A percentile compares a stretch with the other conserved stretches of the same genome.
Conservation (phyloP, 2,113 vertebrate species). For the Okapia johnstoni region DNA sequence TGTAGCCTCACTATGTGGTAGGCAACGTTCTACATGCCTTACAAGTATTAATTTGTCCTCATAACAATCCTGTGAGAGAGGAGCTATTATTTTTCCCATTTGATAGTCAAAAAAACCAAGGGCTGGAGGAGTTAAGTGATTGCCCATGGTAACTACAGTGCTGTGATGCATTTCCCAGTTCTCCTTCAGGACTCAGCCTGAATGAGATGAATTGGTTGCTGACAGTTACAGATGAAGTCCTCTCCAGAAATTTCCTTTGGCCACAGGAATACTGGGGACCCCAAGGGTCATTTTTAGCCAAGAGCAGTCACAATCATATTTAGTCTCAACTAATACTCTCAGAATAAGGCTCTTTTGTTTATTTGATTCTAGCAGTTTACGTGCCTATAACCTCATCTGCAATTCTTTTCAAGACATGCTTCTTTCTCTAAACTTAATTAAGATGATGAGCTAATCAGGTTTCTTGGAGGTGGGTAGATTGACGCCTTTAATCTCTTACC, state of each 20-base stretch:
- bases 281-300: not conserved
- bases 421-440: constrained; percentile 18
- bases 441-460: not conserved
- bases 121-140: not conserved
- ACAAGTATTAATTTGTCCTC: not conserved
- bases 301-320: not conserved
- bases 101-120: not conserved
- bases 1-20: not conserved
- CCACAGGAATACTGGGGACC: not conserved
- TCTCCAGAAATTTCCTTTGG: not conserved
- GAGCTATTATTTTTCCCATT: not conserved
- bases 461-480: not conserved
- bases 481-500: not conserved
- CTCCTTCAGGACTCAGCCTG: not conserved
- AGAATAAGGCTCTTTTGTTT: not conserved
- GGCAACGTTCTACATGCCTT: not conserved
- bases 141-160: not conserved
- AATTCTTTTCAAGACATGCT: not conserved
- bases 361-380: not conserved
- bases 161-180: not conserved
- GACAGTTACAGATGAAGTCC: not conserved
- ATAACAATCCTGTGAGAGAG: not conserved
- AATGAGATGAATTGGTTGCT: not conserved
- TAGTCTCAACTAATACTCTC: not conserved
- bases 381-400: not conserved